A percentile compares a stretch with the other conserved stretches of the same genome.
phyloP scores from a whole-genome alignment of 1,140 invertebrate genomes.

The Anadara kagoshimensis region DNA sequence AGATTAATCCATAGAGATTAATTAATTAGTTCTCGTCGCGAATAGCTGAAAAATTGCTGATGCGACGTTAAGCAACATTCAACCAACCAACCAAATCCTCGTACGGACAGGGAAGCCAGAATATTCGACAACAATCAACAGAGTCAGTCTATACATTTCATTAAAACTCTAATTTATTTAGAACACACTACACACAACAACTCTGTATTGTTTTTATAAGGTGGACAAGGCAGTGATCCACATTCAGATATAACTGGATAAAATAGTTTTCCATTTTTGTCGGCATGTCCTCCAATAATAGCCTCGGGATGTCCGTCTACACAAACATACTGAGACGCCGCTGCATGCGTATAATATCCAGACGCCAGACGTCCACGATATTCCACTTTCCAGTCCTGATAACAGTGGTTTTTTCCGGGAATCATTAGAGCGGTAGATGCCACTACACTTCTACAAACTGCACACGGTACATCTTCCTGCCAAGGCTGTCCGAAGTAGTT shows the following conservation, averaged over 20 bases:
- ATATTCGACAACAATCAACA: no score
- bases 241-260: constrained; percentile 36
- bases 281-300: constrained; percentile 8
- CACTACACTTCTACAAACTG: constrained; percentile 7
- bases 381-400: constrained; percentile 15
- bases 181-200: constrained; percentile 55
- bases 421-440: constrained; percentile 22
- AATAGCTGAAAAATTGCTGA: no score
- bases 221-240: constrained; percentile 45
- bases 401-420: constrained; percentile 25
- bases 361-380: constrained; percentile 16
- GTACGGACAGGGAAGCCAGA: no score
- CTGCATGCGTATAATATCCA: constrained; percentile 13
- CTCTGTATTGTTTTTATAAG: constrained; percentile 39
- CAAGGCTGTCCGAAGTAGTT: not conserved
- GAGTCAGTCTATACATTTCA: no score
- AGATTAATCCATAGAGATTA: no score
- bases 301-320: constrained; percentile 45
- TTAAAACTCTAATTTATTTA: constrained; percentile 24
- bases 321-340: constrained; percentile 36
- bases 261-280: constrained; percentile 43
- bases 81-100: no score
- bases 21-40: no score
- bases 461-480: constrained; percentile 25
- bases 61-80: no score